phyloP scores from a whole-genome alignment of 2,113 vertebrate species.

The Colaptes auratus region DNA sequence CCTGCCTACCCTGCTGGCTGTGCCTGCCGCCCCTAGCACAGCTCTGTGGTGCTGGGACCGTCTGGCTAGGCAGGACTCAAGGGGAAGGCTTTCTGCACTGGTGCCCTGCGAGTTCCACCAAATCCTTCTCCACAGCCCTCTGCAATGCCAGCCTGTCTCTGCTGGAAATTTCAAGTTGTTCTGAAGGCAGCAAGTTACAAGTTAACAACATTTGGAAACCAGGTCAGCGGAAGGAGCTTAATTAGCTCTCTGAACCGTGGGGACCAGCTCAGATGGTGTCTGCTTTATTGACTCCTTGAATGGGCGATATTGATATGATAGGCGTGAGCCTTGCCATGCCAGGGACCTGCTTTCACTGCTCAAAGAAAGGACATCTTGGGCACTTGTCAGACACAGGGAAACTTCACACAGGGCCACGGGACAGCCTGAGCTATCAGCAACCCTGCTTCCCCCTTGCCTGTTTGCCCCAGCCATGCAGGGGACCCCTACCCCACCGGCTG shows the following conservation, averaged over 20 bases:
- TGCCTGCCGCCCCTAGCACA: rapidly evolving
- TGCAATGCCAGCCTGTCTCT: background rate
- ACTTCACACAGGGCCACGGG: background rate
- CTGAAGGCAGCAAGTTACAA: conserved; percentile 49
- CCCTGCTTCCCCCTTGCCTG: background rate
- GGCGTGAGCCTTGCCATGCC: rapidly evolving
- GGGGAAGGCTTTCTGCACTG: background rate
- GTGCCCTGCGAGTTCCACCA: background rate
- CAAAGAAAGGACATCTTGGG: rapidly evolving
- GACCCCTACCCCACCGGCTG: background rate
- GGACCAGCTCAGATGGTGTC: conserved; percentile 9
- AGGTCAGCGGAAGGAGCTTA: conserved; percentile 61
- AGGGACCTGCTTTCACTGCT: rapidly evolving
- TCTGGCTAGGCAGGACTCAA: background rate
- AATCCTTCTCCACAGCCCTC: background rate
- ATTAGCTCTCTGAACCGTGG: conserved; percentile 37
- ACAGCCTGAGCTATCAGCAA: background rate
- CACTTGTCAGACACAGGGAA: background rate
- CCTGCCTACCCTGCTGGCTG: rapidly evolving
- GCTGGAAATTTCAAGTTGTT: conserved; percentile 35
- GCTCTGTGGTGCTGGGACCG: rapidly evolving
- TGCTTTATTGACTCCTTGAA: background rate
- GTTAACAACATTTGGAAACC: conserved; percentile 62
- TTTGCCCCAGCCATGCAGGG: background rate
- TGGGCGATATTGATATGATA: background rate